Base-by-base conservation (phyloP, 2,888 invertebrate species). In the Drosophila picticornis region DNA sequence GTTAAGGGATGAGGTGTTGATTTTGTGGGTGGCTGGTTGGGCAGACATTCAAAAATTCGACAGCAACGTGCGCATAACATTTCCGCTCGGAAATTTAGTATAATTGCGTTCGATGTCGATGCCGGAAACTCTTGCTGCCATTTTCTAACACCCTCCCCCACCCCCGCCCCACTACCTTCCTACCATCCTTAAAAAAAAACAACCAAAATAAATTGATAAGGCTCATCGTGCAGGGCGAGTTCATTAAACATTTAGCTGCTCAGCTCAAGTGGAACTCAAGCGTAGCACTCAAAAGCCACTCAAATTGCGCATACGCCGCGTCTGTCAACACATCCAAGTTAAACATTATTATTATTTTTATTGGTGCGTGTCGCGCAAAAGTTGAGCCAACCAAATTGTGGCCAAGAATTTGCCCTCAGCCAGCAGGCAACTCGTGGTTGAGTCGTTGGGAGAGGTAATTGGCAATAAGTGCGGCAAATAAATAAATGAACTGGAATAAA, bases 81-180 rank as follows among this genome's bases (percentile, higher is more conserved):
- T 83, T 83, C 80, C 80, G 78, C 32, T 74, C 78, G 85, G 90
- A 89, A 83, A 84, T 84, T 88, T 80, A 67, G 68, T 73, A 80
- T 89, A 88, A 88, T 89, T 89, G 83, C 83, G 81, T 72, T 72
- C 77, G 78, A 77, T 80, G 89, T 77, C 80, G 83, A 68, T 90
- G 63, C 79, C 77, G 81, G 80, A 90, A 85, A 73, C 80, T 72
- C 73, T 78, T 88, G 81, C 77, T 80, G 69, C 58, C 58, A 55
- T 52, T 68, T 62, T 56, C 48, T 34, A 40, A 29, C 29, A 56
- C 11, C 7, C 2, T 4, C 6, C 0, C 16, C 0, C 9, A 13
- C 22, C 5, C 1, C 5, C 6, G 10, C 5, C 1, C 5, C 6
- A 32, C 9, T 34, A 32, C 4, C 34, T 16, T 2, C 0, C 6